Evolutionary conservation across 2,113 vertebrate species (phyloP), one percentile per base, ranked within the genome.

Genomic region (Ammospiza caudacuta): DNA sequence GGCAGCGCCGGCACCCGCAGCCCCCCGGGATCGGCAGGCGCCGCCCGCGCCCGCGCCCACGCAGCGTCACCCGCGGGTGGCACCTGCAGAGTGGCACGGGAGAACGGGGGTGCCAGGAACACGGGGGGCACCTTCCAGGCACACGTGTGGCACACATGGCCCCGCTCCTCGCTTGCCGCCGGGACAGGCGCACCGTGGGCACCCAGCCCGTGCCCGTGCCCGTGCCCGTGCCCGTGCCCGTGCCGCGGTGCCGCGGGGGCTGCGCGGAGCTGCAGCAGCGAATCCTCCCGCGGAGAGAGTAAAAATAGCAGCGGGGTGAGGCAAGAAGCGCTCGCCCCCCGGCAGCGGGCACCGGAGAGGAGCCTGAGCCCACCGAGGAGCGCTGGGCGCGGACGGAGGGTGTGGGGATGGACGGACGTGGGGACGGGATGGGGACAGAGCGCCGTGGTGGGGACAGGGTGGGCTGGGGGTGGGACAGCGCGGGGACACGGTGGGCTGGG

Each of bases 241-340:
- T 94, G 89, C 84, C 75, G 24, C 20, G 70, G 85, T 24, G 33
- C 58, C 67, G 88, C 31, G 89, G 93, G 95, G 93, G 93, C 95
- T 88, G 94, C 94, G 41, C 41, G 41, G 41, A 78, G 92, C 92
- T 94, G 55, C 92, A 41, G 94, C 78, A 93, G 74, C 55, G 64
- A 80, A 94, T 95, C 93, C 90, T 90, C 94, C 94, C 39, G 89
- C 92, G 43, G 92, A 89, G 95, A 74, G 88, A 66, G 76, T 96
- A 98, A 98, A 98, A 98, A 98, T 98, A 98, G 98, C 98, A 96
- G 97, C 59, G 25, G 97, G 97, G 74, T 97, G 83, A 89, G 97
- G 97, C 96, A 97, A 97, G 97, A 95, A 86, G 96, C 55, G 80
- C 92, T 96, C 92, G 37, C 86, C 95, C 97, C 97, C 94, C 88